Evolutionary conservation across 2,113 vertebrate genomes (phyloP).

Genomic region (Amblyornis subalaris): DNA sequence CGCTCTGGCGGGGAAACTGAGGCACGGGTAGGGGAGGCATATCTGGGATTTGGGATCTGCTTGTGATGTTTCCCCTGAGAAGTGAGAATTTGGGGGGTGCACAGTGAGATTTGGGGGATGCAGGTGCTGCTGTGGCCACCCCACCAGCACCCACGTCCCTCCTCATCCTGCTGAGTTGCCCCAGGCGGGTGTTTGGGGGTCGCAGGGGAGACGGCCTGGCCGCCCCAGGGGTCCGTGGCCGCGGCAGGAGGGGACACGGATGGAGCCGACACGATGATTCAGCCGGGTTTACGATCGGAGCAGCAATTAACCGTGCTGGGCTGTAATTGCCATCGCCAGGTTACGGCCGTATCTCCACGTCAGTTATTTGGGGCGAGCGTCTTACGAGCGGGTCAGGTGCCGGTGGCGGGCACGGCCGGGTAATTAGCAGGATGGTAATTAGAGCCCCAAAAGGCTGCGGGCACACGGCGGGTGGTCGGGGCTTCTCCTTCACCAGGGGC

Average conservation of each 20-base stretch:
- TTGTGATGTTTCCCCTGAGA: not conserved
- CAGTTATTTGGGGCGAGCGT: constrained; percentile 35
- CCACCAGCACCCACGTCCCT: not conserved
- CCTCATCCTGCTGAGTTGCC: not conserved
- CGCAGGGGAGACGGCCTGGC: not conserved
- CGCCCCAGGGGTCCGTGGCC: not conserved
- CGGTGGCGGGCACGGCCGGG: not conserved
- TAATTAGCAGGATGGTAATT: constrained; percentile 33
- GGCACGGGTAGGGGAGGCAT: accelerated
- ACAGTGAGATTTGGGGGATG: not conserved
- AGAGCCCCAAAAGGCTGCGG: not conserved
- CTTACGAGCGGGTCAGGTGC: not conserved
- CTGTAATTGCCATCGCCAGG: not conserved
- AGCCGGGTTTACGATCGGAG: not conserved
- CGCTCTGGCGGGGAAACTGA: not conserved
- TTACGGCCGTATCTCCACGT: not conserved
- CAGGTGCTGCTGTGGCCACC: accelerated
- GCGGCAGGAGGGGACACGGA: not conserved
- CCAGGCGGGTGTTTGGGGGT: not conserved
- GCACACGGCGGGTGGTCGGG: not conserved
- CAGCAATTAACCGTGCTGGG: not conserved
- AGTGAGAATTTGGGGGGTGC: too few species aligned
- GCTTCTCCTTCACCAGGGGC: not conserved
- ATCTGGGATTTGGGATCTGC: not conserved
- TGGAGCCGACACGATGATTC: not conserved